Evolutionary conservation across 2,113 vertebrate genomes (phyloP).

Genomic region (Apodemus speciosus): DNA sequence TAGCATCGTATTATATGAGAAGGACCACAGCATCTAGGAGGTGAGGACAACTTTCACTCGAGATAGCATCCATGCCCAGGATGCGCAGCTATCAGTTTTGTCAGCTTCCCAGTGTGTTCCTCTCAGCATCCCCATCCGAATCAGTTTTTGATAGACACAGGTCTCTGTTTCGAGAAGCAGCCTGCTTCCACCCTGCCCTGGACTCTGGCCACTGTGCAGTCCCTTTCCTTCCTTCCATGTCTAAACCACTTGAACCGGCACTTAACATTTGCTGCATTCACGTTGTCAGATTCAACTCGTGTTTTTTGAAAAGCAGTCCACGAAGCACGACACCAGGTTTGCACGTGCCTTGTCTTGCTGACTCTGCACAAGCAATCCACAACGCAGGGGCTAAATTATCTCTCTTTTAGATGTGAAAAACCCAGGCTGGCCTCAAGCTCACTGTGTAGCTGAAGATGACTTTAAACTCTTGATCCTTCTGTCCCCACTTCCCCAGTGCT

Average conservation of each 20-base stretch:
- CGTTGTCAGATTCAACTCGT: conserved; percentile 61
- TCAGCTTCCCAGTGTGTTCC: background rate
- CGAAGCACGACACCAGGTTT: conserved; percentile 3
- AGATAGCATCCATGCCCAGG: background rate
- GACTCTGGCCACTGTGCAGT: conserved; percentile 60
- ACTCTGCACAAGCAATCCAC: background rate
- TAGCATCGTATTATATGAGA: background rate
- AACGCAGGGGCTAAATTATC: background rate
- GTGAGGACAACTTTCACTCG: background rate
- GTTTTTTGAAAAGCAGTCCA: conserved; percentile 26
- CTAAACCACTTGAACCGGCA: conserved; percentile 56
- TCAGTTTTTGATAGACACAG: conserved; percentile 16
- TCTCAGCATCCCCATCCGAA: background rate
- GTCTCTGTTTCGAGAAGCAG: conserved; percentile 13
- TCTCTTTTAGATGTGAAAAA: background rate
- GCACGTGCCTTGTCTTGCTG: background rate
- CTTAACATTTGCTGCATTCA: conserved; percentile 63
- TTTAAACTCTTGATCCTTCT: too few species aligned
- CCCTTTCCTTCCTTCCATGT: conserved; percentile 51
- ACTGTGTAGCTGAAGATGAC: background rate
- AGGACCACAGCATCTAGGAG: background rate
- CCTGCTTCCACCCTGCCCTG: conserved; percentile 64
- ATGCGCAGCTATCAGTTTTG: background rate
- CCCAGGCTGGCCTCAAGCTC: background rate
- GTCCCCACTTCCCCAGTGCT: background rate